Evolutionary conservation across 2,113 vertebrate species (phyloP).

Genomic region (Oryzias woworae): DNA sequence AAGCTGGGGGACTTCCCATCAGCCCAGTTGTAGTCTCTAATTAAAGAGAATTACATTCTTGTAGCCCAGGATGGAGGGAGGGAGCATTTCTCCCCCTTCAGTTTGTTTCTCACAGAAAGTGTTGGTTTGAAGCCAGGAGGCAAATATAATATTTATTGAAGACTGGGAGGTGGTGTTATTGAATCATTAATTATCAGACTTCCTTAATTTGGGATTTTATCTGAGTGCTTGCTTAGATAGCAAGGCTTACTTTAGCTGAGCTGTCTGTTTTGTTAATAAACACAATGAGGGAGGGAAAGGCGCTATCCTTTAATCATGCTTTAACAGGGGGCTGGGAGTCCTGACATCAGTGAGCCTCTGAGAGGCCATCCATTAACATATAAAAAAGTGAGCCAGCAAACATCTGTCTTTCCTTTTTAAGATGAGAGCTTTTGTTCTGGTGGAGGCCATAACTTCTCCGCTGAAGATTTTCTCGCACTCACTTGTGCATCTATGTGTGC

Average conservation of each 20-base stretch:
- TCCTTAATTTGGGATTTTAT: conserved; percentile 38
- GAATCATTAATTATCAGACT: conserved; percentile 58
- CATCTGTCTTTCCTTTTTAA: conserved; percentile 25
- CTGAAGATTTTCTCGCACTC: background rate
- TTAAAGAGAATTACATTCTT: conserved; percentile 86
- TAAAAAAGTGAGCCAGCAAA: conserved; percentile 23
- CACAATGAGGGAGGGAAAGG: conserved; percentile 24
- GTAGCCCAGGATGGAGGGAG: conserved; percentile 36
- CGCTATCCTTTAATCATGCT: conserved; percentile 50
- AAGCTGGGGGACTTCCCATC: conserved; percentile 63
- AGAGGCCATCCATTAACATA: conserved; percentile 36
- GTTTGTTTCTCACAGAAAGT: conserved; percentile 57
- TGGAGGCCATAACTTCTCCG: background rate
- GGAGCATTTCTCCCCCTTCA: conserved; percentile 20
- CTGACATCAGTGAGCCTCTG: conserved; percentile 45
- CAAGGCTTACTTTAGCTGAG: conserved; percentile 26
- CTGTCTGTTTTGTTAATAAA: conserved; percentile 65
- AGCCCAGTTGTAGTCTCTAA: conserved; percentile 72
- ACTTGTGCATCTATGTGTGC: background rate
- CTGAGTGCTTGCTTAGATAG: conserved; percentile 22
- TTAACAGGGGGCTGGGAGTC: conserved; percentile 35
- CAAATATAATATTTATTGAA: conserved; percentile 66
- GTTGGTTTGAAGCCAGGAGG: conserved; percentile 27
- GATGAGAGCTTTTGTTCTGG: conserved; percentile 7
- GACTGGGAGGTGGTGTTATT: conserved; percentile 36